A percentile compares a stretch with the other conserved stretches of the same genome.
These are phyloP conservation scores for Odontophorus gujanensis DNA, from an alignment of 2,113 vertebrate genomes.

Conservation along the genomic window DNA sequence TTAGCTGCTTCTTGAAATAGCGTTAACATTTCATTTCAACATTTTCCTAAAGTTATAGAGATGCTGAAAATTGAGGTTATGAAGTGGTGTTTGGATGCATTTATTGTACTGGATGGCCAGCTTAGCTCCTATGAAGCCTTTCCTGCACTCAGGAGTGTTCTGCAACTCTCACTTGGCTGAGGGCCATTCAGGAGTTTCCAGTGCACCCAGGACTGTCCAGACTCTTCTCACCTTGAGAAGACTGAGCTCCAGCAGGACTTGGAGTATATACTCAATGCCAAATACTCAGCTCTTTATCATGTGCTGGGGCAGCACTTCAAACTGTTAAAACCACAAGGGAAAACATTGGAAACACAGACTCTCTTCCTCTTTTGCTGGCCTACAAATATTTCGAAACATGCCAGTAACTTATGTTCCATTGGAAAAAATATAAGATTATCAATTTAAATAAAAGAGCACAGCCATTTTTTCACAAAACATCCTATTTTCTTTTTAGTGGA, in stretches of 20 bases:
- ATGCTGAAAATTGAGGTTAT: not conserved
- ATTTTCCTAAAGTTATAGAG: constrained; percentile 29
- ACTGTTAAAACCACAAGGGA: not conserved
- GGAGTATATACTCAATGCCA: accelerated
- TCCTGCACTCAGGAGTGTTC: not conserved
- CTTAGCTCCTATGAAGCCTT: not conserved
- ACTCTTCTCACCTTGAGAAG: not conserved
- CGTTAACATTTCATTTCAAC: constrained; percentile 15
- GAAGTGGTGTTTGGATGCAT: not conserved
- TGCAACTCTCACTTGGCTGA: not conserved
- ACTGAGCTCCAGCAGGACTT: not conserved
- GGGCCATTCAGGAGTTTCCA: not conserved
- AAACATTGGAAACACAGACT: not conserved
- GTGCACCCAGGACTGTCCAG: not conserved
- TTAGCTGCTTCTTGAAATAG: constrained; percentile 71
- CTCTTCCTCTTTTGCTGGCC: not conserved
- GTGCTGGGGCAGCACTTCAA: not conserved
- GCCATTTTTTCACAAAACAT: not conserved
- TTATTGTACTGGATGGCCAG: not conserved
- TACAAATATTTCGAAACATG: not conserved
- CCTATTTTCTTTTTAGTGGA: not conserved
- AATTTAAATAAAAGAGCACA: not conserved
- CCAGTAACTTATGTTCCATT: not conserved
- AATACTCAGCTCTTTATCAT: not conserved
- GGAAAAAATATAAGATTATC: not conserved